phyloP scores from a whole-genome alignment of 2,888 invertebrate species.

The Halictus quadricinctus region DNA sequence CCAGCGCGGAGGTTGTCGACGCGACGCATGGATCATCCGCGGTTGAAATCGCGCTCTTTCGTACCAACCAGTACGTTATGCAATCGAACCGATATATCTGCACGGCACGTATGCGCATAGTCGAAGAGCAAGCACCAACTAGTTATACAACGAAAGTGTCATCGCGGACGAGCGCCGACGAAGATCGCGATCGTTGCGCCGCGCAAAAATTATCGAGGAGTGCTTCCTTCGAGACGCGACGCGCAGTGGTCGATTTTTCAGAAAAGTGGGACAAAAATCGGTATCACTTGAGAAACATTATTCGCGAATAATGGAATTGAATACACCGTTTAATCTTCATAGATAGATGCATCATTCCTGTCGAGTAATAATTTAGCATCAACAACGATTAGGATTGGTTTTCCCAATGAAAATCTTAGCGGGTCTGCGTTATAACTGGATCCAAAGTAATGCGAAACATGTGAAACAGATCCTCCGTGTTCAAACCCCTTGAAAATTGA shows the following conservation, averaged over 20 bases:
- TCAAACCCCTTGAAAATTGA: too few relatives aligned
- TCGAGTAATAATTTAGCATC: too few relatives aligned
- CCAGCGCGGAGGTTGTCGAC: not conserved
- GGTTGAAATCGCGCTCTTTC: not conserved
- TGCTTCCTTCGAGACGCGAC: not conserved
- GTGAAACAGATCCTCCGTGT: too few relatives aligned
- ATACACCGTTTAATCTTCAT: too few relatives aligned
- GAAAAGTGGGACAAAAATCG: not conserved
- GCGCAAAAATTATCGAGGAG: too few relatives aligned
- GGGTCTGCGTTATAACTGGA: too few relatives aligned
- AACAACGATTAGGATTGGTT: too few relatives aligned
- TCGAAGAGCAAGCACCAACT: not conserved
- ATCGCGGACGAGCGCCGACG: not conserved
- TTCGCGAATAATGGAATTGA: too few relatives aligned
- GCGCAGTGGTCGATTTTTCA: not conserved
- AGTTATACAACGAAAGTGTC: constrained; percentile 6
- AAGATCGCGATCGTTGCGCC: not conserved
- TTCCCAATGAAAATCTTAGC: too few relatives aligned
- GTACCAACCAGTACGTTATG: not conserved
- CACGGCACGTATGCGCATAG: not conserved
- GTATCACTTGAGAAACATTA: not conserved
- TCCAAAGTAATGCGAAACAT: too few relatives aligned
- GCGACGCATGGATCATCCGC: not conserved
- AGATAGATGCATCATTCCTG: too few relatives aligned
- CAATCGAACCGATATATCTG: constrained; percentile 5